Base-by-base conservation (phyloP, 2,797 vertebrate genomes). In the Myripristis murdjan region DNA sequence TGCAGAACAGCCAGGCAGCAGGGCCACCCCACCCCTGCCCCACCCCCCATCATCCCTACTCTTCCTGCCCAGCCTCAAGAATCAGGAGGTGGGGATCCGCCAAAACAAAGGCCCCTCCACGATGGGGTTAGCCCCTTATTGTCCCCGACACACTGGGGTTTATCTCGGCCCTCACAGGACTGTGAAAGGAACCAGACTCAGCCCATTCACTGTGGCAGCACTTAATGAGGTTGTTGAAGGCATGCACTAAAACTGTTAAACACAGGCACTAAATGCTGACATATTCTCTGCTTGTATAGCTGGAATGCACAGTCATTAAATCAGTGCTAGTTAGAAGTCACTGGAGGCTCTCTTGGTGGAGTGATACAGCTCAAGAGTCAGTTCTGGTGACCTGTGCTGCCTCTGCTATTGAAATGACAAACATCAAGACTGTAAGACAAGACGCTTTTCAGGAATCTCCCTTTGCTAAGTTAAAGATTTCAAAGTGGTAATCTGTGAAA, bases 191-290 rank as follows among this genome's bases (percentile, higher is more conserved):
- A 53, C 74, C 77, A 15, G 9, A 67, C 78, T 81, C 77, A 15
- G 49, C 35, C 82, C 72, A 80, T 90, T 93, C 81, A 87, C 82
- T 90, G n/a, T n/a, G n/a, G n/a, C n/a, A n/a, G n/a, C n/a, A n/a
- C n/a, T n/a, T 92, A 92, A 93, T 92, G 87, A 89, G 87, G 81
- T 88, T 87, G 85, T 90, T 85, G 70, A 78, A 84, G 75, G 64
- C 73, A 71, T 64, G 70, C 43, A n/a, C n/a, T n/a, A n/a, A n/a
- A n/a, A n/a, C n/a, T 82, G 85, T 89, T 85, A 58, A 84, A 88
- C 79, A 79, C 75, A 43, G 75, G 63, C 78, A 52, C 82, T 82
- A 86, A 90, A 75, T 43, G 77, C n/a, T n/a, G n/a, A n/a, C n/a
- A n/a, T n/a, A n/a, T n/a, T n/a, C n/a, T n/a, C n/a, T n/a, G n/a